phyloP scores from a whole-genome alignment of 2,113 vertebrate species.

The Thalassarche chlororhynchos region DNA sequence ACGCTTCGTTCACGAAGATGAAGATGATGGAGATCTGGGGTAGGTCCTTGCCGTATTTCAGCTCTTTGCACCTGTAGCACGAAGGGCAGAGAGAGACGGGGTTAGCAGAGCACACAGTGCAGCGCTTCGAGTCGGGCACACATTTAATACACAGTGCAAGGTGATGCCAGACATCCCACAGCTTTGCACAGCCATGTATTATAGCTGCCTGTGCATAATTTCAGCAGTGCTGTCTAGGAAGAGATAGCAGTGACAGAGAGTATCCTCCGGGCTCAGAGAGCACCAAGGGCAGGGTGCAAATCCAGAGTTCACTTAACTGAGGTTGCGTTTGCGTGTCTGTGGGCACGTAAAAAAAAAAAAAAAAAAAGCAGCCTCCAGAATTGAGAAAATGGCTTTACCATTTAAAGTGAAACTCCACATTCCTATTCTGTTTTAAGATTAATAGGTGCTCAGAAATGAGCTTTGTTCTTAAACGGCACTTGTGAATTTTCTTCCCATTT shows the following conservation, averaged over 20 bases:
- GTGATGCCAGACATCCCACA: accelerated
- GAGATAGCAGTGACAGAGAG: neutral
- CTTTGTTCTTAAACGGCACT: neutral
- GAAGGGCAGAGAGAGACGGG: neutral
- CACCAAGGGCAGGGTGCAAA: neutral
- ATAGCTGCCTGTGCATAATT: accelerated
- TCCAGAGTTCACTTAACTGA: neutral
- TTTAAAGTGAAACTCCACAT: neutral
- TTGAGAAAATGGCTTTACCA: neutral
- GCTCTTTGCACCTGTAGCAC: constrained; percentile 86
- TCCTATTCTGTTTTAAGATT: neutral
- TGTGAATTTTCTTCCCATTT: neutral
- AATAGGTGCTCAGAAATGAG: neutral
- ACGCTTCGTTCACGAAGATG: constrained; percentile 96
- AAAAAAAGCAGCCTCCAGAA: neutral
- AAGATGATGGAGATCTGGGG: constrained; percentile 97
- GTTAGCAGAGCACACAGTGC: neutral
- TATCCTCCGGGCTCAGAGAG: neutral
- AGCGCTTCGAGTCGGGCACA: accelerated
- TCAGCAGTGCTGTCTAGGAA: neutral
- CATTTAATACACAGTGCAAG: accelerated
- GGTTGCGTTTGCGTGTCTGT: accelerated
- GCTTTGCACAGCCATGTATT: accelerated
- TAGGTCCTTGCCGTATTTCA: constrained; percentile 87
- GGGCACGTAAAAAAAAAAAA: neutral